Evolutionary conservation across 64 coral and sea anemone species (phyloP), one percentile per base, ranked within the genome.

Genomic region (Cladopsammia gracilis): DNA sequence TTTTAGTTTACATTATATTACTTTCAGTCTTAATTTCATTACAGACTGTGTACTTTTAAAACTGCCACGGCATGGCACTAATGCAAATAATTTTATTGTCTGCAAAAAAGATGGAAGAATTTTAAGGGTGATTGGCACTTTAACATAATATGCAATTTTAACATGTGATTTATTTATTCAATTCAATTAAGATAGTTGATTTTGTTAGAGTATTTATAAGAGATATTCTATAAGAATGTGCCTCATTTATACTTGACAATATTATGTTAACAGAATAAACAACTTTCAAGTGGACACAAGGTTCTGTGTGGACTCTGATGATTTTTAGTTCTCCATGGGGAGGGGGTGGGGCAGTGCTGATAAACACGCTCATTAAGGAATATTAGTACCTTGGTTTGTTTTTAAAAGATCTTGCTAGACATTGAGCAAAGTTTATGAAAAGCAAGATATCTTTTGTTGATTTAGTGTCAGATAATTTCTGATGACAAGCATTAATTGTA

Each of bases 151-250:
- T 48, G 48, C 22, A 77, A 77, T 53, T n/a, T 4, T 10, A 77
- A 11, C 23, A 15, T 26, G 44, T 49, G 22, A 59, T 79, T 58
- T 58, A 79, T 79, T 79, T 79, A 79, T 79, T 79, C 22, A 6
- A 19, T 59, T 79, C 7, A 79, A 14, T 34, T 77, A 26, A 5
- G 52, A 26, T 58, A 42, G 4, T 79, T 34, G 54, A 79, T 79
- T 76, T 51, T 42, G 76, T 79, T 22, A 59, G 76, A 13, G 54
- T 77, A 59, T 79, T 79, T 79, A 79, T 79, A 59, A 79, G 18
- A 77, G 43, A 77, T 54, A 10, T 77, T 77, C 74, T 54, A 25
- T 77, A 6, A 54, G 74, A 77, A 77, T 77, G 50, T 77, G 34
- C 34, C 47, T 77, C 61, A 13, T 64, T 20, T 64, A 64, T 64